Conservation (phyloP, 2,113 vertebrate genomes). For the Chrysemys picta region DNA sequence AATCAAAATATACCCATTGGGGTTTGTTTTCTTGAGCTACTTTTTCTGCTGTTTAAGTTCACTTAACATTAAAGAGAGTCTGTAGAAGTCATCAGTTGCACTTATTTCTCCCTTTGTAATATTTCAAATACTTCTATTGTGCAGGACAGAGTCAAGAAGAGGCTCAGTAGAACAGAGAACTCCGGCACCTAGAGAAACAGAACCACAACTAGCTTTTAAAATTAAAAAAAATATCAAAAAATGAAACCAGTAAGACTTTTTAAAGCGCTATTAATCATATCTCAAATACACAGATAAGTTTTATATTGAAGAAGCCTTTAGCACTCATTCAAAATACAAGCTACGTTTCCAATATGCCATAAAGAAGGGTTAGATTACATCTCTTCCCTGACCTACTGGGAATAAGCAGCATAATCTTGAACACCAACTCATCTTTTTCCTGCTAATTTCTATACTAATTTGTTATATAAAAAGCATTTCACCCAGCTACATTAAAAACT, state of each 20-base stretch:
- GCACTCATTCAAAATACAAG: neutral
- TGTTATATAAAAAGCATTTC: neutral
- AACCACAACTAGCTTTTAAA: neutral
- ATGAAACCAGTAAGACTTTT: neutral
- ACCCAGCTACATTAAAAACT: neutral
- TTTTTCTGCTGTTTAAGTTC: constrained; percentile 38
- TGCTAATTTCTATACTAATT: neutral
- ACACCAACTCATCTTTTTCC: neutral
- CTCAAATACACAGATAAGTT: neutral
- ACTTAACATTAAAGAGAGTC: neutral
- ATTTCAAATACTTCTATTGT: constrained; percentile 41
- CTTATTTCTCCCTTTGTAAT: constrained; percentile 29
- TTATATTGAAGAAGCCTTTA: neutral
- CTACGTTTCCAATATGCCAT: neutral
- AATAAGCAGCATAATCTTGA: neutral
- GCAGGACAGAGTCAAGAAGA: constrained; percentile 3
- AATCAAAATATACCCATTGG: neutral
- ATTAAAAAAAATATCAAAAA: neutral
- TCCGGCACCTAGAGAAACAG: constrained; percentile 54
- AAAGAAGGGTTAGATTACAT: neutral
- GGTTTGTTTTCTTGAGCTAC: neutral
- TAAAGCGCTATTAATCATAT: neutral
- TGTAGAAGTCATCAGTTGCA: constrained; percentile 43
- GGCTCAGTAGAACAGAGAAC: constrained; percentile 47
- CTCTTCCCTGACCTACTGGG: neutral